These are phyloP conservation scores for Myotis vivesi DNA, from an alignment of 2,797 vertebrate genomes.

Conservation along the genomic window DNA sequence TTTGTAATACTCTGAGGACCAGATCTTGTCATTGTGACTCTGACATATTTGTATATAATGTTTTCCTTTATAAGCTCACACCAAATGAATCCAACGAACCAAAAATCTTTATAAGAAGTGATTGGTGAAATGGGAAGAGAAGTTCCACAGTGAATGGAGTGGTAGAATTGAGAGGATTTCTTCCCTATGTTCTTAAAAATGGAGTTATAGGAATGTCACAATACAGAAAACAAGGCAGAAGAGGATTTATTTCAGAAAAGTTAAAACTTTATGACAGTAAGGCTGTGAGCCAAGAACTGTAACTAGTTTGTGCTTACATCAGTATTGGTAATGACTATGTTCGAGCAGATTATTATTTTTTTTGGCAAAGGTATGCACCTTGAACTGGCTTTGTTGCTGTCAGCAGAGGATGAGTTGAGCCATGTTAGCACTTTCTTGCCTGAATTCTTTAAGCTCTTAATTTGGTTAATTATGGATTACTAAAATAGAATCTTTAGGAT, in stretches of 20 bases:
- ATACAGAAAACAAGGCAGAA: constrained; percentile 9
- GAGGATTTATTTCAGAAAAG: not conserved
- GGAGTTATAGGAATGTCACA: not conserved
- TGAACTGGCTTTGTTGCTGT: constrained; percentile 56
- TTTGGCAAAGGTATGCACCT: constrained; percentile 44
- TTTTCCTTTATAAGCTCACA: constrained; percentile 32
- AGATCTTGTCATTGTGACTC: constrained; percentile 4
- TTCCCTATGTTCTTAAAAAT: constrained; percentile 41
- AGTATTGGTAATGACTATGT: constrained; percentile 52
- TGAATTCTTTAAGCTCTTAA: constrained; percentile 72
- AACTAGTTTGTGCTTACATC: constrained; percentile 18
- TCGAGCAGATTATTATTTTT: constrained; percentile 29
- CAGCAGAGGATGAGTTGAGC: constrained; percentile 67
- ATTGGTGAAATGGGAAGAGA: constrained; percentile 51
- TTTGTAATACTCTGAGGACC: not conserved
- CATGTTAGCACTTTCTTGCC: constrained; percentile 66
- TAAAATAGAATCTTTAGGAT: constrained; percentile 54
- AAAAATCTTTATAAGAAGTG: constrained; percentile 49
- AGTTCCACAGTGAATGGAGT: constrained; percentile 11
- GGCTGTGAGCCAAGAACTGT: not conserved
- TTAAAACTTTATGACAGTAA: constrained; percentile 35
- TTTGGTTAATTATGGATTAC: constrained; percentile 74
- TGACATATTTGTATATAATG: constrained; percentile 24
- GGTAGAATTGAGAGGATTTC: not conserved
- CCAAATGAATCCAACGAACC: not conserved